Conservation (phyloP, 2,888 invertebrate genomes). For the Andricus curvator region DNA sequence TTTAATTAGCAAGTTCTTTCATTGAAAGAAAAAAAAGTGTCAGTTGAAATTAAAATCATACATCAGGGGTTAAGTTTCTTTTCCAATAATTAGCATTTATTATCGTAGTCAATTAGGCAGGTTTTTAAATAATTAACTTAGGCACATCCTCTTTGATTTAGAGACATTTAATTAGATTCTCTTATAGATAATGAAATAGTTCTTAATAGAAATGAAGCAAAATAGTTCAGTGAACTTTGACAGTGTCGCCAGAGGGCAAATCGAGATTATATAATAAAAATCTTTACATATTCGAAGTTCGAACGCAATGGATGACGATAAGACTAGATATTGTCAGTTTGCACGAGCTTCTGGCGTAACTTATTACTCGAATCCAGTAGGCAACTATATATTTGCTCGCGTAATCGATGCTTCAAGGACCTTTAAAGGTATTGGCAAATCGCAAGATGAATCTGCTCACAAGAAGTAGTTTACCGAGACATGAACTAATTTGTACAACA, state of each 20-base stretch:
- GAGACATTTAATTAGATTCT: no score
- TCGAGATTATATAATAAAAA: neutral
- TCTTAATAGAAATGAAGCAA: neutral
- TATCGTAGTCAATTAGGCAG: no score
- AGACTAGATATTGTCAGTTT: constrained; percentile 3
- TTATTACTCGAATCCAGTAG: constrained; percentile 22
- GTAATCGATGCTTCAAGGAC: constrained; percentile 28
- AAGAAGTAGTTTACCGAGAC: constrained; percentile 10
- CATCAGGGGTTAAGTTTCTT: no score
- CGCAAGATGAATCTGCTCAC: constrained; percentile 23
- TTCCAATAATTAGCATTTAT: no score
- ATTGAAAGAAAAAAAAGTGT: no score
- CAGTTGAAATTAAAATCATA: no score
- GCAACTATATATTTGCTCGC: neutral
- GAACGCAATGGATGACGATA: neutral
- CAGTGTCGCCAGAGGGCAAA: neutral
- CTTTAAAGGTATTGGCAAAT: constrained; percentile 32
- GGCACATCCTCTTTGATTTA: neutral
- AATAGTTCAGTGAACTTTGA: constrained; percentile 4
- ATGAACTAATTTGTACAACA: constrained; percentile 24
- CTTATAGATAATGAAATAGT: neutral
- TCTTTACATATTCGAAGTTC: neutral
- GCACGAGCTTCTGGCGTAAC: neutral
- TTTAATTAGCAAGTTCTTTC: no score
- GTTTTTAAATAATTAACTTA: no score